phyloP scores from a whole-genome alignment of 2,888 invertebrate genomes.

The Parnassius smintheus region DNA sequence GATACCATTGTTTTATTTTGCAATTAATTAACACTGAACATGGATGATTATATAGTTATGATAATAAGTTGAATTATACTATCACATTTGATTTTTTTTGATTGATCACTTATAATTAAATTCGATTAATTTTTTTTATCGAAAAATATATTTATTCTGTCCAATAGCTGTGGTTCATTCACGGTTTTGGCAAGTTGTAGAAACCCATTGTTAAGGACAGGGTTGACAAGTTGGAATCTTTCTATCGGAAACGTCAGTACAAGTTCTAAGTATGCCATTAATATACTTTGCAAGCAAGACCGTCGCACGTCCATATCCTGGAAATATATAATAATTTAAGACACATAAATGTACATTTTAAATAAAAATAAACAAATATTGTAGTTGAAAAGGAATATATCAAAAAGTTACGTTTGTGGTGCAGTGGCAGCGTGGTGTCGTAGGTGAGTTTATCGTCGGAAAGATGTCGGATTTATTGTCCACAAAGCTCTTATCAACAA shows the following conservation, averaged over 20 bases:
- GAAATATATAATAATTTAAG: conserved; percentile 13
- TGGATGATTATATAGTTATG: conserved; percentile 61
- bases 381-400: no score
- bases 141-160: conserved; percentile 78
- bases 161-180: conserved; percentile 71
- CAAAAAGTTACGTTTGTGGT: no score
- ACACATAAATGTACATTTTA: no score
- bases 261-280: conserved; percentile 92
- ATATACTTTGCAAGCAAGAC: conserved; percentile 91
- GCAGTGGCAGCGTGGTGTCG: no score
- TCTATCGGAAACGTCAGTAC: conserved; percentile 83
- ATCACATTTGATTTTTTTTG: conserved; percentile 67
- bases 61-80: conserved; percentile 43
- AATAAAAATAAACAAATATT: no score
- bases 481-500: no score
- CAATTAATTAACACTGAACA: conserved; percentile 67
- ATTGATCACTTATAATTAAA: conserved; percentile 68
- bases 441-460: no score
- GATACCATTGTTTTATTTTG: conserved; percentile 64
- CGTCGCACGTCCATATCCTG: conserved; percentile 93
- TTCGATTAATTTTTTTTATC: conserved; percentile 74
- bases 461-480: no score
- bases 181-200: conserved; percentile 70
- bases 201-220: conserved; percentile 69
- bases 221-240: conserved; percentile 77